Conservation (phyloP, 2,113 vertebrate species). For the Clarias magur region DNA sequence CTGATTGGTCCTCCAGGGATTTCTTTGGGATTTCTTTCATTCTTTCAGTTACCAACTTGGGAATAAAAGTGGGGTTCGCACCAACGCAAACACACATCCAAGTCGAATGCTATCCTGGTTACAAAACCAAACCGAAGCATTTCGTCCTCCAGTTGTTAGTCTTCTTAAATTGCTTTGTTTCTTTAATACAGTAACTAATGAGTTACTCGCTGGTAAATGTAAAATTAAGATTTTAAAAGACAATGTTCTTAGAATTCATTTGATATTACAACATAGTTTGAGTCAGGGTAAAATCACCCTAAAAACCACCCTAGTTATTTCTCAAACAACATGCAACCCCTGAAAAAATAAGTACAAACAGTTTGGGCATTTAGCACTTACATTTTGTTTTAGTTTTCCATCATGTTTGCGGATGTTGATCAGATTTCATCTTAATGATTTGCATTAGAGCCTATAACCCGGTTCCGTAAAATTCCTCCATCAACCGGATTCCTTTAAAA, state of each 20-base stretch:
- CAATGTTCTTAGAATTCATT: neutral
- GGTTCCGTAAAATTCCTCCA: neutral
- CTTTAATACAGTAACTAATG: neutral
- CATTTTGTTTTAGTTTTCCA: neutral
- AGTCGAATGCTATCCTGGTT: neutral
- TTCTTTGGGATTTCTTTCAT: neutral
- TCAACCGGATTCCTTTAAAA: neutral
- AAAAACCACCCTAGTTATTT: neutral
- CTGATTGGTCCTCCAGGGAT: neutral
- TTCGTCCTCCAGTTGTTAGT: neutral
- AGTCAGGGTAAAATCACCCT: neutral
- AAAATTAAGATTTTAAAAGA: neutral
- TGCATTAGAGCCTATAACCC: neutral
- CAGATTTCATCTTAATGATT: neutral
- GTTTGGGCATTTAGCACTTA: neutral
- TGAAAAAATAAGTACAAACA: neutral
- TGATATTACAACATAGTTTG: neutral
- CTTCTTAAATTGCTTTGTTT: neutral
- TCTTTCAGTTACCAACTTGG: neutral
- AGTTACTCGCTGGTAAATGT: neutral
- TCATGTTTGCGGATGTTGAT: neutral
- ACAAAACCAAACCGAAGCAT: accelerated
- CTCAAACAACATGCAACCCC: neutral
- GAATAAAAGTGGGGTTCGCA: neutral
- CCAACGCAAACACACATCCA: neutral